These are phyloP conservation scores for Heteronetta atricapilla DNA, from an alignment of 2,113 vertebrate genomes.

Conservation along the genomic window DNA sequence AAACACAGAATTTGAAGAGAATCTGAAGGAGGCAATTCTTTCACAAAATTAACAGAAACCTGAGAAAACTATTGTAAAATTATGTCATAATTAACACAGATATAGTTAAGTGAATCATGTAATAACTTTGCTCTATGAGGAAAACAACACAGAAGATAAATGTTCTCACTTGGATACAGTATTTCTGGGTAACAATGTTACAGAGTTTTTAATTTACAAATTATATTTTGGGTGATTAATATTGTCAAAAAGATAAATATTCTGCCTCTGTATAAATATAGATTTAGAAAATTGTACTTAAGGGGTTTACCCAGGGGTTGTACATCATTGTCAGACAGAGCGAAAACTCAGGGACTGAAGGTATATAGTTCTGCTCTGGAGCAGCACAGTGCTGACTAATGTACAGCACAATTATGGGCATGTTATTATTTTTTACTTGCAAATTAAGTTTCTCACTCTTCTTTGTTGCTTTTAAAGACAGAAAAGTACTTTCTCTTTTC, in stretches of 20 bases:
- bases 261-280: constrained; percentile 36
- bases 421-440: constrained; percentile 24
- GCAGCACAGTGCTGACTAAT: background rate
- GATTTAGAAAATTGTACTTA: constrained; percentile 51
- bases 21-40: background rate
- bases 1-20: background rate
- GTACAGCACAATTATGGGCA: background rate
- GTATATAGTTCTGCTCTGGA: background rate
- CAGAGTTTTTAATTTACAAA: constrained; percentile 57
- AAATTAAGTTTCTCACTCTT: constrained; percentile 14
- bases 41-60: background rate
- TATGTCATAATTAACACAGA: constrained; percentile 37
- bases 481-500: background rate
- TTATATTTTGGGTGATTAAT: constrained; percentile 53
- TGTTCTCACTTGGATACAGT: constrained; percentile 15
- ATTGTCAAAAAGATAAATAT: constrained; percentile 70
- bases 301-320: constrained; percentile 26
- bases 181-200: constrained; percentile 37
- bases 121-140: background rate
- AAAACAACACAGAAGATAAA: constrained; percentile 54
- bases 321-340: constrained; percentile 55
- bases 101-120: constrained; percentile 8
- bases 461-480: background rate
- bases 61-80: background rate
- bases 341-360: background rate